Evolutionary conservation across 2,113 vertebrate species (phyloP).

Genomic region (Ochotona curzoniae): DNA sequence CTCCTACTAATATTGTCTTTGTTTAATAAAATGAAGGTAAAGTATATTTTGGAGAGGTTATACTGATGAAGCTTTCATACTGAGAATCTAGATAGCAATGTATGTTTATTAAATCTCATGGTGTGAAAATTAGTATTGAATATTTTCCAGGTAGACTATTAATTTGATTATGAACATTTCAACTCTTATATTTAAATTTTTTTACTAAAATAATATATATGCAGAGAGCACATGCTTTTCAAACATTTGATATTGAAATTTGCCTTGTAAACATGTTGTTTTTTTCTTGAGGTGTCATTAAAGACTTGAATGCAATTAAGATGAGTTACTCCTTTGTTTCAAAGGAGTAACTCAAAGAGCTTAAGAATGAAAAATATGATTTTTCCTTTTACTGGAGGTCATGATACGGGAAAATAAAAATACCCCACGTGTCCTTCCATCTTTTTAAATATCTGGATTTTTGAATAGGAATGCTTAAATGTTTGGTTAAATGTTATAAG

Average conservation of each 20-base stretch:
- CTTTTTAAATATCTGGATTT: constrained; percentile 39
- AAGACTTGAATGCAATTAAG: constrained; percentile 62
- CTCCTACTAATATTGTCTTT: constrained; percentile 11
- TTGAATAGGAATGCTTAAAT: constrained; percentile 29
- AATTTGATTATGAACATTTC: constrained; percentile 68
- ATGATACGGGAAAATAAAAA: not conserved
- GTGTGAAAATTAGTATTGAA: constrained; percentile 49
- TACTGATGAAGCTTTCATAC: constrained; percentile 11
- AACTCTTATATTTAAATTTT: constrained; percentile 71
- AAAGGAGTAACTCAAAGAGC: constrained; percentile 52
- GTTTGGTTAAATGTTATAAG: constrained; percentile 20
- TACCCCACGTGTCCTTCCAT: not conserved
- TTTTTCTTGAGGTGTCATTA: constrained; percentile 71
- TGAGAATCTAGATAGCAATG: not conserved
- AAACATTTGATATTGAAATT: constrained; percentile 57
- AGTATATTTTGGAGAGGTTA: constrained; percentile 18
- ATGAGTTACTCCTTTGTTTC: constrained; percentile 28
- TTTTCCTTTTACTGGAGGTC: constrained; percentile 2
- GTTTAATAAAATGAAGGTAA: constrained; percentile 48
- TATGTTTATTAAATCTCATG: not conserved
- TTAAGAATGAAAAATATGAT: constrained; percentile 50
- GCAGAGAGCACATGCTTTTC: constrained; percentile 60
- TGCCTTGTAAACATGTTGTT: constrained; percentile 8
- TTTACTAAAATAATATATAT: constrained; percentile 74
- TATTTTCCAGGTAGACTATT: constrained; percentile 64